Percentiles rank a stretch among this genome's conserved stretches.
These are phyloP conservation scores for Ypsolopha sequella DNA, from an alignment of 2,888 invertebrate genomes.

Conservation along the genomic window DNA sequence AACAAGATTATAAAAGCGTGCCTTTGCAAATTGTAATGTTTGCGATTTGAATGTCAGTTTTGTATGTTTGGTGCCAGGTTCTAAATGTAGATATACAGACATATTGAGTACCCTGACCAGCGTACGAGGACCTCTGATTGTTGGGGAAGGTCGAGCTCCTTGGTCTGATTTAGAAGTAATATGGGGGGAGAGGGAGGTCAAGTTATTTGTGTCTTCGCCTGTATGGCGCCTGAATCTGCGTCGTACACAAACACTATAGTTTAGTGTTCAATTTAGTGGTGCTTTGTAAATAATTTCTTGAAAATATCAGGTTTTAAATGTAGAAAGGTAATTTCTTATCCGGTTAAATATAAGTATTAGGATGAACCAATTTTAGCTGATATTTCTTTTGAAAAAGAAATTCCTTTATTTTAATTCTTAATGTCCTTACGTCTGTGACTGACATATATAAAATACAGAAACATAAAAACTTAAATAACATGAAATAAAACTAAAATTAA, in stretches of 20 bases:
- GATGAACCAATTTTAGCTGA: too few relatives aligned
- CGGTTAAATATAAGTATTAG: too few relatives aligned
- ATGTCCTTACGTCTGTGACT: too few relatives aligned
- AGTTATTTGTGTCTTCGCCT: background rate
- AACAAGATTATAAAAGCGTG: background rate
- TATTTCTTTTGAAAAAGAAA: too few relatives aligned
- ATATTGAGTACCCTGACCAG: background rate
- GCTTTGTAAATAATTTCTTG: too few relatives aligned
- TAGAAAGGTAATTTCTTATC: too few relatives aligned
- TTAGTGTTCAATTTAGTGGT: too few relatives aligned
- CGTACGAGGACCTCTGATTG: background rate
- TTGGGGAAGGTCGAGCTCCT: background rate
- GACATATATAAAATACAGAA: too few relatives aligned
- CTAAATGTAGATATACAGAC: conserved; percentile 2
- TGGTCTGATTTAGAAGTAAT: background rate
- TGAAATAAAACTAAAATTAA: too few relatives aligned
- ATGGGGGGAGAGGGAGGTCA: conserved; percentile 2
- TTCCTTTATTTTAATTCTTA: too few relatives aligned
- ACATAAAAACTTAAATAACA: too few relatives aligned
- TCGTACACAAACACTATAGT: conserved; percentile 9
- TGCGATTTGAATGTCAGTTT: background rate
- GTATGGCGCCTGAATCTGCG: conserved; percentile 7
- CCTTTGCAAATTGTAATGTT: background rate
- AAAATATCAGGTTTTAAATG: too few relatives aligned
- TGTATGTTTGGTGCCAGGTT: background rate